These are phyloP conservation scores for Rhagium mordax DNA, from an alignment of 2,888 invertebrate species.

Conservation along the genomic window DNA sequence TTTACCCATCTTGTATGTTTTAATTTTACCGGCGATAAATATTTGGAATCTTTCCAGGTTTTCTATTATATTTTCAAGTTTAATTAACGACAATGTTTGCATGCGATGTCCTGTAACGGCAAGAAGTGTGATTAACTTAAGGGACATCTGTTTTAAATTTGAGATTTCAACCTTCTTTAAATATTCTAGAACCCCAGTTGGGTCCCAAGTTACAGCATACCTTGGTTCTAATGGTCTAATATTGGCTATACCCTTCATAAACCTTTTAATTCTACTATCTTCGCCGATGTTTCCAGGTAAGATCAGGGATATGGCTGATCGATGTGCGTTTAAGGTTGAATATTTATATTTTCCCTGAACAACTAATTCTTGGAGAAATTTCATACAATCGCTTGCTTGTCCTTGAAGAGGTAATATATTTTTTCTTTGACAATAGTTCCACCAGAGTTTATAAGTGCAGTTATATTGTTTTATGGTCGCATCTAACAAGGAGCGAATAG, in stretches of 20 bases:
- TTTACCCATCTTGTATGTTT: too few species aligned
- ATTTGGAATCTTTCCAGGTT: too few species aligned
- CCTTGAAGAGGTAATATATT: background rate
- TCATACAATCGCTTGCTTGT: background rate
- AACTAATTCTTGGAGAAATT: background rate
- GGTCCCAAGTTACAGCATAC: background rate
- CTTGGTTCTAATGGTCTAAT: background rate
- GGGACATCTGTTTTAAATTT: background rate
- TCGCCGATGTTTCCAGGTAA: background rate
- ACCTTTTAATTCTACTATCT: background rate
- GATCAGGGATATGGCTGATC: background rate
- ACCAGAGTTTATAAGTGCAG: background rate
- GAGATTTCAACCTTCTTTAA: background rate
- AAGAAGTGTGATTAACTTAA: background rate
- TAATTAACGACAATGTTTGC: too few species aligned
- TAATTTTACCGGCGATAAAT: too few species aligned
- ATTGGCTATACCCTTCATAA: background rate
- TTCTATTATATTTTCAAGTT: background rate
- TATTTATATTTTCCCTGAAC: background rate
- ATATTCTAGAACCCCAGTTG: background rate
- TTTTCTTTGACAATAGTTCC: background rate
- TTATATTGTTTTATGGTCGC: constrained; percentile 6
- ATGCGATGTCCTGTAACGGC: background rate
- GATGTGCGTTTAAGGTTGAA: background rate
- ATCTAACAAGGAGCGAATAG: background rate